Base-by-base conservation (phyloP, 1,140 invertebrate genomes). In the Aleiodes sp. region DNA sequence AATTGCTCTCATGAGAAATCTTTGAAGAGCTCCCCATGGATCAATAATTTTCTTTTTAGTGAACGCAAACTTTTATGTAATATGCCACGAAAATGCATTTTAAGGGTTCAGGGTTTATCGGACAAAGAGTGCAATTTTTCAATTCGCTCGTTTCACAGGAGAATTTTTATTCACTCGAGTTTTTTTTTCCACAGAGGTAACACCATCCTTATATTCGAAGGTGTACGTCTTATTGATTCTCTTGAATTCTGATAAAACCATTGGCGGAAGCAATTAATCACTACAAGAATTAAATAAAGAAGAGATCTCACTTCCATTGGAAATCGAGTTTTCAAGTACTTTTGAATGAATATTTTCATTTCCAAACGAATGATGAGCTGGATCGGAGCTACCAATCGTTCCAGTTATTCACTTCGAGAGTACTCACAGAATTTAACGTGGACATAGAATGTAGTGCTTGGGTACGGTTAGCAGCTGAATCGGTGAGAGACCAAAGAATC, bases 1-100 rank as follows among this genome's bases (percentile, higher is more conserved):
- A 64, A 39, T 64, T 16, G 37, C 21, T 24, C 62, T 64, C 62
- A 28, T 46, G 62, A 64, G 62, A 64, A 64, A 64, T 64, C 62
- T 35, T 46, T 64, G 62, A 29, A 43, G 39, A 64, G 28, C 37
- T 64, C 62, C 62, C 62, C 24, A 9, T 6, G 35, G 62, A 64
- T 64, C 37, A 64, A 64, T 64, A 64, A 64, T 64, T 64, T 64
- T 43, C 28, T 41, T 39, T 37, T 16, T 41, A 24, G 35, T 37
- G 33, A 26, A 24, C 21, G 21, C 6, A 31, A 26, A 35, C 33
- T 63, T 39, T 21, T 16, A n/a, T 21, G 21, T 35, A 39, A 37
- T 41, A 63, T 10, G 14, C 29, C 33, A 35, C 21, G 19, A 39
- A 39, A 37, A 39, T 63, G 61, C 61, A 63, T 63, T 63, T 63